Evolutionary conservation across 2,113 vertebrate species (phyloP), one percentile per base, ranked within the genome.

Genomic region (Anarrhichthys ocellatus): DNA sequence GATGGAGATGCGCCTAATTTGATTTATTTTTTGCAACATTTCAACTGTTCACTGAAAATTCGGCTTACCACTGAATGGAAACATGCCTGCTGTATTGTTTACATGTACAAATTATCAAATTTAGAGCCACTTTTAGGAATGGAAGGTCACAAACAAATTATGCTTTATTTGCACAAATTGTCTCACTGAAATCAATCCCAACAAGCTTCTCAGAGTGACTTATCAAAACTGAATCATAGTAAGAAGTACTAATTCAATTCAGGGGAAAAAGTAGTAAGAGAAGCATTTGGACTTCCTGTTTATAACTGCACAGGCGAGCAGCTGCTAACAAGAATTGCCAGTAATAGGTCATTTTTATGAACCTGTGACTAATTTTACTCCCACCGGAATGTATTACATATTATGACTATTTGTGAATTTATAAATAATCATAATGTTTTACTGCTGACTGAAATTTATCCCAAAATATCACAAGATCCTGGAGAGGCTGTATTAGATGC

Each of bases 381-480:
- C 27, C 65, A 42, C 44, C 24, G 63, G 13, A 69, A 34, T 9
- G 17, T 2, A 9, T 24, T 4, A 8, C 20, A 64, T 3, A 38
- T 63, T 22, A 38, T 27, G 5, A 29, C 58, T n/a, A n/a, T 24
- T 58, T 3, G 2, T 29, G 11, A 40, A 18, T 67, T 44, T 7
- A 59, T 27, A 18, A 61, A 22, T 48, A 48, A 8, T 63, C 27
- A 4, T 11, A 50, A 34, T 20, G 1, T 70, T 63, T 42, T 27
- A 14, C 18, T 22, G n/a, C 14, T 8, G 15, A 50, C 18, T 46
- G 15, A 46, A 46, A 34, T 24, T 6, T 20, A 40, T 22, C 34
- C 5, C 46, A 27, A 61, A 74, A 48, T 44, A 38, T 58, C 17
- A 50, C 24, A 64, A 18, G 42, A 63, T 78, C 40, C 73, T n/a